Conservation (phyloP, 2,797 vertebrate species). For the Denticeps clupeoides region DNA sequence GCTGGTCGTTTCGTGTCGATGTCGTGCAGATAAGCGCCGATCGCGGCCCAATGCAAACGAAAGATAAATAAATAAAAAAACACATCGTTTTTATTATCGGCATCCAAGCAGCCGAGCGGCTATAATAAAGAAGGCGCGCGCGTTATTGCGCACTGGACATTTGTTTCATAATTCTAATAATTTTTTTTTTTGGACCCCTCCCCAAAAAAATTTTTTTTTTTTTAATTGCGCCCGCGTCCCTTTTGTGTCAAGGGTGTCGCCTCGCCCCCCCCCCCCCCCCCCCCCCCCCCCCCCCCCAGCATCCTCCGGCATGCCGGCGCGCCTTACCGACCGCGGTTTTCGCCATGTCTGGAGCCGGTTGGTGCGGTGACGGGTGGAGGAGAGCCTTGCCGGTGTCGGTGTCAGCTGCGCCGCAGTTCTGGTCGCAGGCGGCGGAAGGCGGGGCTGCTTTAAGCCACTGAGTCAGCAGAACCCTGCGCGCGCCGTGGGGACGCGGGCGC, state of each 20-base stretch:
- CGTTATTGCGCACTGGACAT: no score
- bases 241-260: slow-evolving; percentile 62
- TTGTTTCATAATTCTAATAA: background rate
- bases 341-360: slow-evolving; percentile 48
- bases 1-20: no score
- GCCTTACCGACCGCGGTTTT: slow-evolving; percentile 67
- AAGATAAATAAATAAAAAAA: no score
- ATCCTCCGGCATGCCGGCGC: slow-evolving; percentile 31
- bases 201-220: slow-evolving; percentile 4
- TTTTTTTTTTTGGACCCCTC: background rate
- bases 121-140: no score
- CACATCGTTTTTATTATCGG: no score
- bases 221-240: slow-evolving; percentile 56
- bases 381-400: slow-evolving; percentile 30
- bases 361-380: slow-evolving; percentile 23
- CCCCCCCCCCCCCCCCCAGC: slow-evolving; percentile 17
- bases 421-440: slow-evolving; percentile 42
- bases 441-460: slow-evolving; percentile 61
- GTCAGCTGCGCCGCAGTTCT: slow-evolving; percentile 43
- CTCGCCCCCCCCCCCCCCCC: slow-evolving; percentile 18
- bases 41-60: no score
- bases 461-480: slow-evolving; percentile 58
- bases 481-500: slow-evolving; percentile 21
- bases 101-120: no score
- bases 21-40: no score